A percentile compares a stretch with the other conserved stretches of the same genome.
These are phyloP conservation scores for Shargacucullia verbasci DNA, from an alignment of 2,888 invertebrate species.

Conservation along the genomic window DNA sequence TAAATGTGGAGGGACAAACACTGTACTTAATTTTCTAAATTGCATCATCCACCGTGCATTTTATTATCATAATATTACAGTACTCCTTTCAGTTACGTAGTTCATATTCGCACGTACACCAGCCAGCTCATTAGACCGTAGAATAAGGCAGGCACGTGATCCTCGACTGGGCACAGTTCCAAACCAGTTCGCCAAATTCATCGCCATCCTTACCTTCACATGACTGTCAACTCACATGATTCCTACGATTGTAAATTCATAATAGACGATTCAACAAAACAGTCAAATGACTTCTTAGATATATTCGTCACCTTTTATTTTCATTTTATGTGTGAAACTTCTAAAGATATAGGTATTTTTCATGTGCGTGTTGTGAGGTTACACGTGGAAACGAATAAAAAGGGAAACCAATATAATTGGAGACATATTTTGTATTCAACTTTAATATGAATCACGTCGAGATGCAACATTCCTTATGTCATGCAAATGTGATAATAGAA, in stretches of 20 bases:
- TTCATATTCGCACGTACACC: slow-evolving; percentile 28
- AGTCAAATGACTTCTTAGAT: slow-evolving; percentile 24
- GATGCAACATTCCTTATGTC: too few species aligned
- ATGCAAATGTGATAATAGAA: too few species aligned
- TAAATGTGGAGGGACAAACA: background rate
- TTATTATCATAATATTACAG: slow-evolving; percentile 18
- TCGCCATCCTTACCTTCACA: slow-evolving; percentile 60
- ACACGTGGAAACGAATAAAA: too few species aligned
- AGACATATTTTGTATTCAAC: too few species aligned
- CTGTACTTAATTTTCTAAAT: background rate
- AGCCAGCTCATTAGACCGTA: slow-evolving; percentile 20
- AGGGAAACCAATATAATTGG: too few species aligned
- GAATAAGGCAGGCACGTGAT: slow-evolving; percentile 45
- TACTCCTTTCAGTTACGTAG: slow-evolving; percentile 17
- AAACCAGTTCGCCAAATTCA: slow-evolving; percentile 63
- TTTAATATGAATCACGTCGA: too few species aligned
- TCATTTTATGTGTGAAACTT: background rate
- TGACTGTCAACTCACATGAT: slow-evolving; percentile 64
- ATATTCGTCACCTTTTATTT: slow-evolving; percentile 13
- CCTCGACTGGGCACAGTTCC: slow-evolving; percentile 68
- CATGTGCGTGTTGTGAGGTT: too few species aligned
- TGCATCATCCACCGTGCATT: background rate
- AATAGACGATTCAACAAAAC: slow-evolving; percentile 16
- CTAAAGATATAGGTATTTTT: too few species aligned
- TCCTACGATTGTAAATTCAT: slow-evolving; percentile 42